Conservation (phyloP, 2,113 vertebrate genomes). For the Laticauda laticaudata region DNA sequence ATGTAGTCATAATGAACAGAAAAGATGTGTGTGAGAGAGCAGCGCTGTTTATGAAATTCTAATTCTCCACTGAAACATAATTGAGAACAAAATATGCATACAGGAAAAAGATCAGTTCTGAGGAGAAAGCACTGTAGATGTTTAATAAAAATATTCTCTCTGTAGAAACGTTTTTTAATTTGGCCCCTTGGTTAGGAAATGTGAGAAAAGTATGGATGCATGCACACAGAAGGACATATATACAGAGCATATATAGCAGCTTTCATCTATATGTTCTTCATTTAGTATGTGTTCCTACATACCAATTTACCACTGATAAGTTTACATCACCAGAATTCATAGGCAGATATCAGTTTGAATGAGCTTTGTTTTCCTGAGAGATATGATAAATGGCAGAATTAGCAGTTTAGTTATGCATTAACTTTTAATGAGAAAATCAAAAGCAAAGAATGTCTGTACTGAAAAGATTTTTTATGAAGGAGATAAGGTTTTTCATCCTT, state of each 20-base stretch:
- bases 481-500: neutral
- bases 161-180: neutral
- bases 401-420: neutral
- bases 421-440: neutral
- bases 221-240: neutral
- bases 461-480: neutral
- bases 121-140: neutral
- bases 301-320: neutral
- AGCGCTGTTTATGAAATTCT: neutral
- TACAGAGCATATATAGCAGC: neutral
- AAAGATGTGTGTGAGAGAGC: neutral
- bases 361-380: neutral
- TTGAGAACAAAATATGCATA: neutral
- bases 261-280: neutral
- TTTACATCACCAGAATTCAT: neutral
- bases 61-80: neutral
- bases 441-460: neutral
- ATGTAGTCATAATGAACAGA: neutral
- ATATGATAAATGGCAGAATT: neutral
- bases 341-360: neutral
- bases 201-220: neutral
- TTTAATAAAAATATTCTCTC: neutral
- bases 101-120: neutral
- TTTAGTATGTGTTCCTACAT: neutral
- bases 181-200: neutral